These are phyloP conservation scores for Spatulosminthurus flaviceps DNA, from an alignment of 2,888 invertebrate genomes.

Conservation along the genomic window DNA sequence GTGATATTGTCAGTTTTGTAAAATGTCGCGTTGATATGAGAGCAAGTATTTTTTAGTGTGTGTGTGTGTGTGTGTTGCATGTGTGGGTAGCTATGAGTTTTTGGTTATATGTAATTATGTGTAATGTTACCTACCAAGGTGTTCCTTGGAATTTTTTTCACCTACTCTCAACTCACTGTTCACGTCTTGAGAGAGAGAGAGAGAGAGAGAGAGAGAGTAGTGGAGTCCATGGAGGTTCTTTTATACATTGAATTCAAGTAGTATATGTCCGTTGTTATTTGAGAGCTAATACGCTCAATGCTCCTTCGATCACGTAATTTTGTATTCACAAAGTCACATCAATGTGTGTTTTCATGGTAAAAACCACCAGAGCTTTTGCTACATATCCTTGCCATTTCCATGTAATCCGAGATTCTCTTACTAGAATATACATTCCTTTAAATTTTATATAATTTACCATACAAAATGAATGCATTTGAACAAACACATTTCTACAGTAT, in stretches of 20 bases:
- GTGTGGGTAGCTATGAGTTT: constrained; percentile 7
- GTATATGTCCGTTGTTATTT: background rate
- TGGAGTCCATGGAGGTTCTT: background rate
- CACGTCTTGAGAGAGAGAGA: too few relatives aligned
- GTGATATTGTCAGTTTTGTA: constrained; percentile 15
- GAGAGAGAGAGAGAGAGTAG: background rate
- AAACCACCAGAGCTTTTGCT: constrained; percentile 24
- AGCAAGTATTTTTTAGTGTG: background rate
- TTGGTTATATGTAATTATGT: background rate
- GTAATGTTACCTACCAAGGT: constrained; percentile 30
- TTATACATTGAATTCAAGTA: too few relatives aligned
- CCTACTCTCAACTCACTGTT: background rate
- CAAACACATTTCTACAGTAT: too few relatives aligned
- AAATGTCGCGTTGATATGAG: constrained; percentile 15
- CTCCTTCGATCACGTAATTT: constrained; percentile 46
- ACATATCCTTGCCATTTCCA: constrained; percentile 37
- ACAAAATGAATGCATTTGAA: too few relatives aligned
- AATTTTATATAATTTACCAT: too few relatives aligned
- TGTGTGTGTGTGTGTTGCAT: constrained; percentile 25
- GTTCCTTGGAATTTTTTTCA: constrained; percentile 25
- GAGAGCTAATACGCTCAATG: constrained; percentile 35
- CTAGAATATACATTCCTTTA: too few relatives aligned
- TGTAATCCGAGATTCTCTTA: constrained; percentile 32
- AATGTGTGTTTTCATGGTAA: constrained; percentile 43
- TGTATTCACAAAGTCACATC: constrained; percentile 46